These are phyloP conservation scores for Diachasma alloeum DNA, from an alignment of 1,140 invertebrate genomes.

Conservation along the genomic window DNA sequence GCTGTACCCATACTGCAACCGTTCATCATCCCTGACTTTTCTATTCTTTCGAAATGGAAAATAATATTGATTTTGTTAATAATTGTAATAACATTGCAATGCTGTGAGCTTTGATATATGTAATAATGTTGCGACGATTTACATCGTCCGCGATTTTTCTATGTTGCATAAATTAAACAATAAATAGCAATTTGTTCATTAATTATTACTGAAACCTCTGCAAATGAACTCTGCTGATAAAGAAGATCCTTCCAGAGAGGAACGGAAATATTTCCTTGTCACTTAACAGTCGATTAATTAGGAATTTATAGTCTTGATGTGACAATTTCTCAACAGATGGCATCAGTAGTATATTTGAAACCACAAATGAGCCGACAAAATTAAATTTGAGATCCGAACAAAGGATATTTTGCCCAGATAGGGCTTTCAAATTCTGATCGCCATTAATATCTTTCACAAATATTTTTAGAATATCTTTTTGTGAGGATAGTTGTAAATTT, in stretches of 20 bases:
- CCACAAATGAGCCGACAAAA: not conserved
- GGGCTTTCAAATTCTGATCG: too few relatives aligned
- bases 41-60: too few relatives aligned
- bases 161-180: not conserved
- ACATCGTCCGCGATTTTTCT: not conserved
- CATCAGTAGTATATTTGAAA: not conserved
- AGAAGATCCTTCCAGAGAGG: not conserved
- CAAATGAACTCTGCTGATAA: not conserved
- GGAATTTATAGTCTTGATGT: not conserved
- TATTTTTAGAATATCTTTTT: too few relatives aligned
- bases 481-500: too few relatives aligned
- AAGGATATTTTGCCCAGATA: not conserved
- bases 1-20: not conserved
- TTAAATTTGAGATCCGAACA: not conserved
- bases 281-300: not conserved
- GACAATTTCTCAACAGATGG: not conserved
- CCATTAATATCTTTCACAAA: too few relatives aligned
- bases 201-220: not conserved
- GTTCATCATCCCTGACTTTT: too few relatives aligned
- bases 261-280: not conserved
- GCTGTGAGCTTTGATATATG: not conserved
- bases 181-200: not conserved
- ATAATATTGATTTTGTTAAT: not conserved
- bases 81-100: not conserved
- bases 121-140: not conserved